These are phyloP conservation scores for Nezara viridula DNA, from an alignment of 2,888 invertebrate species.

Conservation along the genomic window DNA sequence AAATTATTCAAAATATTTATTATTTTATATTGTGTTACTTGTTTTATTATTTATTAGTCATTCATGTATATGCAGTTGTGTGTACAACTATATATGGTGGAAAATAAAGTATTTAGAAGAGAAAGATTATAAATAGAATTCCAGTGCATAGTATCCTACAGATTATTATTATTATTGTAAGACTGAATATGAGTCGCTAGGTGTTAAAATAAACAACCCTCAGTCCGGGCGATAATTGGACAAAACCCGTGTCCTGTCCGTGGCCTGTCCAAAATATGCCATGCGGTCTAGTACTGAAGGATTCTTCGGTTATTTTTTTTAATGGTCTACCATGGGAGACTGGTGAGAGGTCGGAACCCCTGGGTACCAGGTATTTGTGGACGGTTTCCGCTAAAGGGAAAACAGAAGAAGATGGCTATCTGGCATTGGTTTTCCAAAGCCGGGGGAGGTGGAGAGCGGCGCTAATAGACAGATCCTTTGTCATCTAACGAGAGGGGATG, in stretches of 20 bases:
- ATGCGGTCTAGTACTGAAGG: constrained; percentile 24
- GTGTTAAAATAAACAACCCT: neutral
- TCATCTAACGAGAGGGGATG: constrained; percentile 5
- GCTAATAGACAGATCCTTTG: constrained; percentile 44
- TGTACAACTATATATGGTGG: too few relatives aligned
- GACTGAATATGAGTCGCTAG: neutral
- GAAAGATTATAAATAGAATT: too few relatives aligned
- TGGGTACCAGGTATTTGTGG: constrained; percentile 32
- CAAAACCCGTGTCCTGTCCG: neutral
- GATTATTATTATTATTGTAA: neutral
- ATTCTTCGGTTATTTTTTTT: constrained; percentile 25
- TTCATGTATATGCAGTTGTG: too few relatives aligned
- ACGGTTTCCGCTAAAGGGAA: constrained; percentile 38
- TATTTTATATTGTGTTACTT: too few relatives aligned
- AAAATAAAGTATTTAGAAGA: too few relatives aligned
- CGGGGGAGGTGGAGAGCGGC: neutral
- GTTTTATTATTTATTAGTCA: too few relatives aligned
- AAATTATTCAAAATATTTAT: too few relatives aligned
- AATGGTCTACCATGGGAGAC: neutral
- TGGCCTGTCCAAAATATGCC: neutral
- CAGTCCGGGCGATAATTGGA: neutral
- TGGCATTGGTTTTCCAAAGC: neutral
- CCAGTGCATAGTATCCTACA: too few relatives aligned
- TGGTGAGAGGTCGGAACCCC: neutral
- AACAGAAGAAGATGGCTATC: constrained; percentile 50